These are phyloP conservation scores for Rhagoletis zephyria DNA, from an alignment of 1,140 invertebrate species.

Conservation along the genomic window DNA sequence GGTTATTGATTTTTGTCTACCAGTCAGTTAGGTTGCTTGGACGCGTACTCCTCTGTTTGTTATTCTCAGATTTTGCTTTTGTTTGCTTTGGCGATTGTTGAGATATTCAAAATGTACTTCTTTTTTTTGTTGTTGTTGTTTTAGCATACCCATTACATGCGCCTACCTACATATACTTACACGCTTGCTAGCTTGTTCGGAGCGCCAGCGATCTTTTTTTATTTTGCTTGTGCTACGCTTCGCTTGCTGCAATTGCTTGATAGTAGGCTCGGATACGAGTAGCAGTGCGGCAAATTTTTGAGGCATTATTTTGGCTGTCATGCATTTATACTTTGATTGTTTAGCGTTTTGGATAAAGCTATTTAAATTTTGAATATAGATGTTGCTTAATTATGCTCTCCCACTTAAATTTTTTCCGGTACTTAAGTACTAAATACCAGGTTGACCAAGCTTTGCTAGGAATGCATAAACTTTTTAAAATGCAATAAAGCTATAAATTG, in stretches of 20 bases:
- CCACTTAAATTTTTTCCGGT: too few species aligned
- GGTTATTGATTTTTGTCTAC: constrained; percentile 36
- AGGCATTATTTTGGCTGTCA: neutral
- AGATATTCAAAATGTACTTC: constrained; percentile 4
- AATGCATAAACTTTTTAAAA: too few species aligned
- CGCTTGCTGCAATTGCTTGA: neutral
- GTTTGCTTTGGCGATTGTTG: neutral
- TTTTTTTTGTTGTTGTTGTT: neutral
- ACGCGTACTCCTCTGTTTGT: neutral
- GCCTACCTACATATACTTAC: neutral
- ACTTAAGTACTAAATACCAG: too few species aligned
- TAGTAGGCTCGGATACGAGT: neutral
- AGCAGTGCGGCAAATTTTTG: neutral
- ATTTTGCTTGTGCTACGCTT: neutral
- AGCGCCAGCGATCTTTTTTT: neutral
- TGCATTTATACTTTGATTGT: too few species aligned
- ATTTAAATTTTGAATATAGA: too few species aligned
- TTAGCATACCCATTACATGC: neutral
- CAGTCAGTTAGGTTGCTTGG: neutral
- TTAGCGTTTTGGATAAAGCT: too few species aligned
- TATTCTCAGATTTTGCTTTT: neutral
- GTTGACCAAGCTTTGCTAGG: too few species aligned
- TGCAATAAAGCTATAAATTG: too few species aligned
- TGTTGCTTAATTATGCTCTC: too few species aligned
- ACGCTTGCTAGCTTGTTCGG: too few species aligned